These are phyloP conservation scores for Cyclura pinguis DNA, from an alignment of 2,797 vertebrate species.

Conservation along the genomic window DNA sequence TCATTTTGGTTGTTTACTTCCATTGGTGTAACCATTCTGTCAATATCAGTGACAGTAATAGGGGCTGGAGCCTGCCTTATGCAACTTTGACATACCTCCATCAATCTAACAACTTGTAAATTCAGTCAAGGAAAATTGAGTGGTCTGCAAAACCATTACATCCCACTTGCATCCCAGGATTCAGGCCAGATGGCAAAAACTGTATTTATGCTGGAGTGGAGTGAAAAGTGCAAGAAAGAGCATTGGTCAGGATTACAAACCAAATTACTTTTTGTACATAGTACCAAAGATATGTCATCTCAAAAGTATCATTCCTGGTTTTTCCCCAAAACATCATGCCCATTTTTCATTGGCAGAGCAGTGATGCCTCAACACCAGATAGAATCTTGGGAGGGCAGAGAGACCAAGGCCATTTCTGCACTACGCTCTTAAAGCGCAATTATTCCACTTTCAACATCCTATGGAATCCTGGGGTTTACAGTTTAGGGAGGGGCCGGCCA, in stretches of 20 bases:
- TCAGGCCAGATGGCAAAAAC: not conserved
- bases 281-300: not conserved
- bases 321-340: not conserved
- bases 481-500: too few species aligned
- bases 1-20: constrained; percentile 3
- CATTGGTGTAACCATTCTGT: not conserved
- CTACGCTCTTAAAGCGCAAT: too few species aligned
- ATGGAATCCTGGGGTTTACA: too few species aligned
- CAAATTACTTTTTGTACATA: not conserved
- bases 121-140: not conserved
- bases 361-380: not conserved
- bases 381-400: not conserved
- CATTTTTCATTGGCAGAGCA: not conserved
- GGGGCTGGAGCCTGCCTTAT: not conserved
- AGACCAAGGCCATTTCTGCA: too few species aligned
- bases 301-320: not conserved
- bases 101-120: not conserved
- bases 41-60: not conserved
- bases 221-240: not conserved
- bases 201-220: not conserved
- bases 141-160: not conserved
- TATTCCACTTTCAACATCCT: too few species aligned
- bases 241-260: not conserved
- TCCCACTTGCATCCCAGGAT: not conserved
- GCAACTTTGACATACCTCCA: not conserved